A percentile compares a stretch with the other conserved stretches of the same genome.
These are phyloP conservation scores for Trididemnum miniatum DNA, from an alignment of 23 tunicate genomes.

Conservation along the genomic window DNA sequence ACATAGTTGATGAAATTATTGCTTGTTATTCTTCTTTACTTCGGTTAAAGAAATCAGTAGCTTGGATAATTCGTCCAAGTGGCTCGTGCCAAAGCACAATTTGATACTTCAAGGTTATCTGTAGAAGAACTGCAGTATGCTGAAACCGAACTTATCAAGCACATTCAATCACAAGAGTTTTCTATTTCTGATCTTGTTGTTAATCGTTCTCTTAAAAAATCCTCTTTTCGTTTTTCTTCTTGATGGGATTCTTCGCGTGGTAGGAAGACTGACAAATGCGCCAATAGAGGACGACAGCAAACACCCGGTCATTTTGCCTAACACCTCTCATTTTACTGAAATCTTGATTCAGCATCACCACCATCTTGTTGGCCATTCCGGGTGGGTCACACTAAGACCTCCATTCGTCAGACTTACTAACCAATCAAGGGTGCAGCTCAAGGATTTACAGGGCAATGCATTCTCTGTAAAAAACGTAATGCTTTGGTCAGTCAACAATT, in stretches of 20 bases:
- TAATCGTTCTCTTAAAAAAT: neutral
- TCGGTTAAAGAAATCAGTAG: neutral
- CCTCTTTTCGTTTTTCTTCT: constrained; percentile 2
- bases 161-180: neutral
- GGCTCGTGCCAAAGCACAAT: neutral
- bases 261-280: neutral
- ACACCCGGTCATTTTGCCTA: constrained; percentile 1
- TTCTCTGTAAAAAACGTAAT: constrained; percentile 1
- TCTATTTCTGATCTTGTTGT: neutral
- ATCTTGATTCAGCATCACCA: constrained; percentile 1
- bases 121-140: neutral
- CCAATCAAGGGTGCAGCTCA: neutral
- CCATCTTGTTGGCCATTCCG: neutral
- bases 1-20: neutral
- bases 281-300: neutral
- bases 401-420: neutral
- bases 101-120: neutral
- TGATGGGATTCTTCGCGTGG: constrained; percentile 10
- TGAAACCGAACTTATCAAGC: neutral
- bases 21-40: neutral
- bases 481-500: neutral
- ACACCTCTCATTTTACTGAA: neutral
- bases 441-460: neutral
- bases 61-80: neutral
- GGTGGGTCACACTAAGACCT: neutral